phyloP scores from a whole-genome alignment of 2,113 vertebrate species.

The Ranitomeya variabilis region DNA sequence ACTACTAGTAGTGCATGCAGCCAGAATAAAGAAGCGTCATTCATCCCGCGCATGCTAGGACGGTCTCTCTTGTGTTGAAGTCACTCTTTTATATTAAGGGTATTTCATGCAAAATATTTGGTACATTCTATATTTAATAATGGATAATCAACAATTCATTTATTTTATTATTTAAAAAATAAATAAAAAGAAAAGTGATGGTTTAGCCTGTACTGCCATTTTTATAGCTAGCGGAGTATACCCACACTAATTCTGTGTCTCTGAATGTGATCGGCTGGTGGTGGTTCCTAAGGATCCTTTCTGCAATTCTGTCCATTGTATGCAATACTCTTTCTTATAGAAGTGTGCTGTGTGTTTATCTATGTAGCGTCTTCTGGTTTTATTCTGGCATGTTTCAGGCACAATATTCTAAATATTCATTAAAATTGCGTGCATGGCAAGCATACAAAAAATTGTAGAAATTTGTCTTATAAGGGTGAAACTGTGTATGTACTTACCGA shows the following conservation, averaged over 20 bases:
- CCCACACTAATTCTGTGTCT: background rate
- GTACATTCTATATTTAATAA: no score
- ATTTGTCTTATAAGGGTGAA: conserved; percentile 29
- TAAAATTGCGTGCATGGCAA: conserved; percentile 37
- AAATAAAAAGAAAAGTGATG: background rate
- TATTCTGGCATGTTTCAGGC: conserved; percentile 17
- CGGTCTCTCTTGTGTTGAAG: background rate
- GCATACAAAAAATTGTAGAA: background rate
- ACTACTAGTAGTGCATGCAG: background rate
- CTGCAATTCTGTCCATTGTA: conserved; percentile 7
- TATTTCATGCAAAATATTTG: conserved; percentile 28
- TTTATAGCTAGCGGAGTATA: background rate
- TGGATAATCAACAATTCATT: no score
- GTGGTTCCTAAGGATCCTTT: conserved; percentile 23
- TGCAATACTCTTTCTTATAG: conserved; percentile 38
- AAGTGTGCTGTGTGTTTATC: conserved; percentile 18
- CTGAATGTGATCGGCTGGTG: conserved; percentile 26
- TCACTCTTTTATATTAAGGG: conserved; percentile 29
- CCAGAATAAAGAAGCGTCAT: background rate
- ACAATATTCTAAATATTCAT: background rate
- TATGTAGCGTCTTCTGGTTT: background rate
- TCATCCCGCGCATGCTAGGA: background rate
- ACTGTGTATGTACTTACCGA: conserved; percentile 40
- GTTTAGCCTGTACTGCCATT: background rate
- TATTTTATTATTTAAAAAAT: background rate